Conservation (phyloP, 2,113 vertebrate genomes). For the Salvelinus alpinus region DNA sequence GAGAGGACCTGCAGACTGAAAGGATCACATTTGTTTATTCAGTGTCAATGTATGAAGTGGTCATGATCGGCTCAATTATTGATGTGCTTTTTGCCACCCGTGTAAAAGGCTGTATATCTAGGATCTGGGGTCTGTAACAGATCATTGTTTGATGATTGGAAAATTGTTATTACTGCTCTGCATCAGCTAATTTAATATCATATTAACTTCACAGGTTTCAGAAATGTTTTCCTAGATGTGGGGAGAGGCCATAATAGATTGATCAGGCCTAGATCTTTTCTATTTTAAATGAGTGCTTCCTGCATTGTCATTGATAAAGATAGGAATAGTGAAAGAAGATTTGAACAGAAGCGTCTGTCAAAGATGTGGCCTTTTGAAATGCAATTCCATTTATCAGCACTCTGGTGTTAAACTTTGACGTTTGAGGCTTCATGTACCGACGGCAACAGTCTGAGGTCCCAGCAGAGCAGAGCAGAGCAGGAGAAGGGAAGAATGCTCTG, state of each 20-base stretch:
- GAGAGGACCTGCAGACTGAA: constrained; percentile 3
- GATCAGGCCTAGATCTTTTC: neutral
- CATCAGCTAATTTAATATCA: neutral
- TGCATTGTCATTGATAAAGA: neutral
- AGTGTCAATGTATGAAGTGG: constrained; percentile 1
- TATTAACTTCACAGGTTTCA: neutral
- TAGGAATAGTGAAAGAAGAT: neutral
- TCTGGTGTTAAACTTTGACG: neutral
- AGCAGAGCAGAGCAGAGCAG: constrained; percentile 2
- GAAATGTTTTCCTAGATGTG: too few species aligned
- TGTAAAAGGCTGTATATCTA: neutral
- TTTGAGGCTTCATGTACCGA: neutral
- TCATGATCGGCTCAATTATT: neutral
- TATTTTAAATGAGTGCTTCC: neutral
- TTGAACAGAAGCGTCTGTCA: neutral
- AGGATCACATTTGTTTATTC: constrained; percentile 23
- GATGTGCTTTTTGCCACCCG: neutral
- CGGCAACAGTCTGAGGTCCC: constrained; percentile 5
- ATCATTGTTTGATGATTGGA: neutral
- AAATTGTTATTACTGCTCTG: neutral
- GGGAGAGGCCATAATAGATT: neutral
- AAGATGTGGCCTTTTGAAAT: neutral
- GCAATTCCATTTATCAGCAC: neutral
- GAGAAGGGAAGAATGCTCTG: constrained; percentile 16
- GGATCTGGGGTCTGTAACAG: neutral